Conservation (phyloP, 2,797 vertebrate genomes). For the Sylvilagus floridanus region DNA sequence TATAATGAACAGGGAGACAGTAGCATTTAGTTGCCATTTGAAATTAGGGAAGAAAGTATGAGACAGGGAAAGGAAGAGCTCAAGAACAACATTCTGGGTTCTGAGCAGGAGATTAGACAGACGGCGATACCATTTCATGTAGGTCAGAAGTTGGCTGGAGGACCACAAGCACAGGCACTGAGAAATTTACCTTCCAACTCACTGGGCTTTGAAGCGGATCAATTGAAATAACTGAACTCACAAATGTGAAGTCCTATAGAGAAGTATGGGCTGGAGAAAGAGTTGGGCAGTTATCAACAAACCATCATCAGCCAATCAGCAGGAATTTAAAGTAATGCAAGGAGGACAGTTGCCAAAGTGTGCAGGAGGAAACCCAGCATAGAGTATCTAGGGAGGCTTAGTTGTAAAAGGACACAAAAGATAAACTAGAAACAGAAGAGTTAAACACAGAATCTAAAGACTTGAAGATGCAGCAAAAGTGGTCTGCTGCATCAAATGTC, state of each 20-base stretch:
- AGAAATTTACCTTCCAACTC: background rate
- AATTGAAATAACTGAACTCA: background rate
- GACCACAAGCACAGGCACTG: background rate
- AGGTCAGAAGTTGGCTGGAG: background rate
- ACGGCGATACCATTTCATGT: background rate
- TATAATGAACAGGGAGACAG: background rate
- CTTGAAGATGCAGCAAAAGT: background rate
- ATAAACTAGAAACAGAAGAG: conserved; percentile 9
- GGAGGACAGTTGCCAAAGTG: background rate
- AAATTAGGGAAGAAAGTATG: background rate
- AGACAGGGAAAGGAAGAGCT: background rate
- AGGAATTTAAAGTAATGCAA: conserved; percentile 46
- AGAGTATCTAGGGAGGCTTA: background rate
- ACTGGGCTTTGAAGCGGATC: background rate
- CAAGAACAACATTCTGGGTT: background rate
- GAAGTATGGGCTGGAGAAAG: background rate
- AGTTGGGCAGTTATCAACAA: background rate
- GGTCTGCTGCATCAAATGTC: background rate
- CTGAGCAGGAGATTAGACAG: background rate
- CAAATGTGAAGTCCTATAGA: background rate
- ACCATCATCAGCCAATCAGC: background rate
- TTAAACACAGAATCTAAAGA: background rate
- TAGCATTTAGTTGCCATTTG: background rate
- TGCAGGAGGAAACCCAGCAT: background rate
- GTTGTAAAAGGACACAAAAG: background rate